These are phyloP conservation scores for Pseudococcus viburni DNA, from an alignment of 2,888 invertebrate species.

Conservation along the genomic window DNA sequence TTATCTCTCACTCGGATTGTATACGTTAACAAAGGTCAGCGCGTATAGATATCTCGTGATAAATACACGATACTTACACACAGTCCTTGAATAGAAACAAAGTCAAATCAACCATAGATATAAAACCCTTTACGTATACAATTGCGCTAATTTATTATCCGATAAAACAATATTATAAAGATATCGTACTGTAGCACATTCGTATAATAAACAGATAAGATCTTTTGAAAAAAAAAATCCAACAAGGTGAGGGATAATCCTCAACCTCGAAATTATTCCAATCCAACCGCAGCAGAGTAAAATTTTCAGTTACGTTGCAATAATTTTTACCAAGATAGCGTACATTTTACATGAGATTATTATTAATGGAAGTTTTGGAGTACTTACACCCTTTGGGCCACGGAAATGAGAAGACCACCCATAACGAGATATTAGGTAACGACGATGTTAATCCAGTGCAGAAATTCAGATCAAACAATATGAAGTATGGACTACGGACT, in stretches of 20 bases:
- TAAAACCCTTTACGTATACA: slow-evolving; percentile 1
- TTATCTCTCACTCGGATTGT: slow-evolving; percentile 26
- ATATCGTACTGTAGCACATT: not conserved
- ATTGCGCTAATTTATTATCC: slow-evolving; percentile 26
- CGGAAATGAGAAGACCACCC: slow-evolving; percentile 30
- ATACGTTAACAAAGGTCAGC: slow-evolving; percentile 8
- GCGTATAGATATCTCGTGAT: slow-evolving; percentile 24
- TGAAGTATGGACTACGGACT: not conserved
- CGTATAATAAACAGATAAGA: not conserved
- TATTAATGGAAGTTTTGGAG: slow-evolving; percentile 9
- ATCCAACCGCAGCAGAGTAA: not conserved
- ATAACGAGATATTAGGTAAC: not conserved
- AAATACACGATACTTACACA: not conserved
- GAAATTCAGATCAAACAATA: slow-evolving; percentile 11
- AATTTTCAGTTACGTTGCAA: slow-evolving; percentile 10
- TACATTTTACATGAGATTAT: not conserved
- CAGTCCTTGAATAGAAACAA: slow-evolving; percentile 28
- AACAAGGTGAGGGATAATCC: not conserved
- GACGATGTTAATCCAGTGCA: slow-evolving; percentile 5
- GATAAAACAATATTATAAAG: slow-evolving; percentile 27
- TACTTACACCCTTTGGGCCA: slow-evolving; percentile 18
- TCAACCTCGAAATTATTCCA: not conserved
- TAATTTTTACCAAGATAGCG: not conserved
- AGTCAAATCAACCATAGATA: slow-evolving; percentile 4
- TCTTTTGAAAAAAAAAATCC: not conserved